Conservation (phyloP, 2,888 invertebrate genomes). For the Muschampia plurimacula region DNA sequence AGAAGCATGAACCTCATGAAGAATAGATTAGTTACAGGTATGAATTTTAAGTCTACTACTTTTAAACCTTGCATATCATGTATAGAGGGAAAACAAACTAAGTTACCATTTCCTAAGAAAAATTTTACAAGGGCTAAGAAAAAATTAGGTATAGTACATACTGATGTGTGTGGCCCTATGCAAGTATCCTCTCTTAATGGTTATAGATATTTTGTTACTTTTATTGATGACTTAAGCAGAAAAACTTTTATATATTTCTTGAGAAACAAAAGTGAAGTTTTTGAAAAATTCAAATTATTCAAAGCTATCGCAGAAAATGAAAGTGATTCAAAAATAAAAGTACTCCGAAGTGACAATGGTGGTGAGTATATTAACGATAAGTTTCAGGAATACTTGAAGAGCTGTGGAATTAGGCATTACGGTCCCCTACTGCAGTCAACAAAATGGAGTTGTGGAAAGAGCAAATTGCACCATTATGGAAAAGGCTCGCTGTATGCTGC, state of each 20-base stretch:
- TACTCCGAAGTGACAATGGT: constrained; percentile 10
- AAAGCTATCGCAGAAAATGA: constrained; percentile 15
- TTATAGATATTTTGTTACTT: constrained; percentile 42
- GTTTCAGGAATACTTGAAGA: constrained; percentile 6
- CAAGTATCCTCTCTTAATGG: constrained; percentile 41
- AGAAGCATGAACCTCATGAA: constrained; percentile 4
- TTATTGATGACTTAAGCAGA: constrained; percentile 43
- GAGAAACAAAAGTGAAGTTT: neutral
- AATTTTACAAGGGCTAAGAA: constrained; percentile 6
- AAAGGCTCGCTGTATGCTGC: neutral
- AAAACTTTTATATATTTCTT: constrained; percentile 37
- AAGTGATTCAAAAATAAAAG: neutral
- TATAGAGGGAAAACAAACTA: constrained; percentile 9
- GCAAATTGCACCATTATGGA: constrained; percentile 2
- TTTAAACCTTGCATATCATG: constrained; percentile 46
- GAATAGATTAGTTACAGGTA: constrained; percentile 1
- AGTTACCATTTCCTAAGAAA: constrained; percentile 11
- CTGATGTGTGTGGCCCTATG: constrained; percentile 45
- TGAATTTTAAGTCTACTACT: neutral
- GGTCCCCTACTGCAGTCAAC: neutral
- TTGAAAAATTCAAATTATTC: constrained; percentile 16
- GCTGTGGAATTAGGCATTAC: neutral
- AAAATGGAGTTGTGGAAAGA: constrained; percentile 3
- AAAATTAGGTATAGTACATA: constrained; percentile 40
- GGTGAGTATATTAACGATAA: constrained; percentile 11